Evolutionary conservation across 2,888 invertebrate species (phyloP).

Genomic region (Ennomos erosarius): DNA sequence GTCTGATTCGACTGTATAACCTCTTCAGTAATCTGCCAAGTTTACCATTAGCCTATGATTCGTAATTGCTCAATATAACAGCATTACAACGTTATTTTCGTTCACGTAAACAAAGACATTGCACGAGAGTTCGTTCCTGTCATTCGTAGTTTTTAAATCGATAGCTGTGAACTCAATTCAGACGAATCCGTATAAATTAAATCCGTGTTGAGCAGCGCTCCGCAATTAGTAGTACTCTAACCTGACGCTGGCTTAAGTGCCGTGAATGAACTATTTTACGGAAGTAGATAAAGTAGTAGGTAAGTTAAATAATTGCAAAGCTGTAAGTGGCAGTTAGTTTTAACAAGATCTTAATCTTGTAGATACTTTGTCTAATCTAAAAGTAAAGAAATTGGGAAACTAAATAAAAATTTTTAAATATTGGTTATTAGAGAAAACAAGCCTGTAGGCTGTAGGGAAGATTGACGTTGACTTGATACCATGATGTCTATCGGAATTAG

Average conservation of each 20-base stretch:
- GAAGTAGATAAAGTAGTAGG: not conserved
- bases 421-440: too few species aligned
- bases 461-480: too few species aligned
- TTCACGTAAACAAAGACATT: constrained; percentile 24
- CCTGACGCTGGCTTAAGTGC: constrained; percentile 25
- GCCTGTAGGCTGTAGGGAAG: too few species aligned
- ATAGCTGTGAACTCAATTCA: constrained; percentile 46
- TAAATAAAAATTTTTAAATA: too few species aligned
- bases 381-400: too few species aligned
- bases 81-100: constrained; percentile 23
- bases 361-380: too few species aligned
- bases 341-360: not conserved
- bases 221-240: constrained; percentile 36
- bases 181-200: constrained; percentile 48
- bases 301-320: not conserved
- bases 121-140: constrained; percentile 24
- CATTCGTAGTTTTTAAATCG: constrained; percentile 42
- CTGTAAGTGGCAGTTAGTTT: not conserved
- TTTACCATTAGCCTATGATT: not conserved
- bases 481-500: too few species aligned
- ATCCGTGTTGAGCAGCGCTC: constrained; percentile 41
- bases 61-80: constrained; percentile 23
- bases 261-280: constrained; percentile 12
- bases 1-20: too few species aligned
- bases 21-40: too few species aligned